Evolutionary conservation across 37 sponge, comb jelly and placozoan genomes (phyloP).

Genomic region (Chondrilla cf. caribensis): DNA sequence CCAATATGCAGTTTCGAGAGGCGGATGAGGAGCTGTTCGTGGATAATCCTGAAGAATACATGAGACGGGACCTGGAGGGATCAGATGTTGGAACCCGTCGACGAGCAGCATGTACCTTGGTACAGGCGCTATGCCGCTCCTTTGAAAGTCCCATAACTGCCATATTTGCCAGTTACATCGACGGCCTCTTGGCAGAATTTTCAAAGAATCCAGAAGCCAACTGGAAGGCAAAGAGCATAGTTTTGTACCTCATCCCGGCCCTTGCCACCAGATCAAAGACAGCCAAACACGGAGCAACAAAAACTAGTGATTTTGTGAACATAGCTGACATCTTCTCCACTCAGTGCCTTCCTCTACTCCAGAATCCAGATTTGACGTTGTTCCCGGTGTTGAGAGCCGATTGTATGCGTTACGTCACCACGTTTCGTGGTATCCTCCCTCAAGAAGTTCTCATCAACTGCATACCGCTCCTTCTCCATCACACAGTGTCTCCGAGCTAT

Average conservation of each 20-base stretch:
- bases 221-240: slow-evolving; percentile 92
- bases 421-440: slow-evolving; percentile 86
- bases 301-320: slow-evolving; percentile 87
- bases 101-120: slow-evolving; percentile 91
- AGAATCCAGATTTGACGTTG: slow-evolving; percentile 43
- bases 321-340: slow-evolving; percentile 76
- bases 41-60: slow-evolving; percentile 97
- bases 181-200: slow-evolving; percentile 68
- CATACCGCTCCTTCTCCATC: slow-evolving; percentile 65
- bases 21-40: slow-evolving; percentile 97
- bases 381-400: slow-evolving; percentile 86
- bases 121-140: slow-evolving; percentile 78
- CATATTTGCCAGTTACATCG: slow-evolving; percentile 79
- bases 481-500: slow-evolving; percentile 48
- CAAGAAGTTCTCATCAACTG: slow-evolving; percentile 56
- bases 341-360: slow-evolving; percentile 84
- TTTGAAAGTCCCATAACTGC: slow-evolving; percentile 83
- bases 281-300: slow-evolving; percentile 86
- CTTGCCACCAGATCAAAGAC: slow-evolving; percentile 91
- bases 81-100: slow-evolving; percentile 96
- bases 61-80: slow-evolving; percentile 93
- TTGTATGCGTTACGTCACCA: slow-evolving; percentile 86
- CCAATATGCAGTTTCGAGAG: slow-evolving; percentile 83
- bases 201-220: slow-evolving; percentile 62
- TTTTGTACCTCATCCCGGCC: slow-evolving; percentile 91